phyloP scores from a whole-genome alignment of 2,888 invertebrate genomes.

The Odontothrips loti region DNA sequence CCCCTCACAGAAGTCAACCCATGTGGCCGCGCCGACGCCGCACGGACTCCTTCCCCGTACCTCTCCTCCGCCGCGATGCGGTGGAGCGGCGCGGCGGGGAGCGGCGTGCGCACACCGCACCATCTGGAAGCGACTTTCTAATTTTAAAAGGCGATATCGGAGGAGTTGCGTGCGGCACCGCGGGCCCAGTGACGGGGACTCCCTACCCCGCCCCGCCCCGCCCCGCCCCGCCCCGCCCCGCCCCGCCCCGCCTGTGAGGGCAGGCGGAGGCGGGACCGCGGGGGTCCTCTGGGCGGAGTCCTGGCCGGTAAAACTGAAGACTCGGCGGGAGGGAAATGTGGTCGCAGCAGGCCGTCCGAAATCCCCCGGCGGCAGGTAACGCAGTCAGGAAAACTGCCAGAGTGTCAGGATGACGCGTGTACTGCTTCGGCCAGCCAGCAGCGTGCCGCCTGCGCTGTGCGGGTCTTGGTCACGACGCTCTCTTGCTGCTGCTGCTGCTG shows the following conservation, averaged over 20 bases:
- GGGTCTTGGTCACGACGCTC: no score
- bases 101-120: neutral
- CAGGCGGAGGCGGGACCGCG: neutral
- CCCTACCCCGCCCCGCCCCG: neutral
- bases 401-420: no score
- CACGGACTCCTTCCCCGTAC: neutral
- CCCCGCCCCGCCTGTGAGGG: neutral
- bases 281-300: neutral
- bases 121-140: slow-evolving; percentile 23
- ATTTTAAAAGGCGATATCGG: slow-evolving; percentile 24
- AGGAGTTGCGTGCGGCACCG: slow-evolving; percentile 29
- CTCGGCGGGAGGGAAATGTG: no score
- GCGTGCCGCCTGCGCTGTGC: no score
- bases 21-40: neutral
- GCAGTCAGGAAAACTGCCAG: no score
- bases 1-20: neutral
- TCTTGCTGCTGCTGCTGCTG: no score
- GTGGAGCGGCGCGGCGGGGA: neutral
- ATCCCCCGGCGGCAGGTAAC: no score
- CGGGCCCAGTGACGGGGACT: neutral
- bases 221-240: neutral
- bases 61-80: neutral
- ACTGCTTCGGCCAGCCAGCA: no score
- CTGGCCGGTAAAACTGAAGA: neutral
- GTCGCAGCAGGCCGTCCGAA: no score